Evolutionary conservation across 2,113 vertebrate genomes (phyloP), one percentile per base, ranked within the genome.

Genomic region (Ptilonorhynchus violaceus): DNA sequence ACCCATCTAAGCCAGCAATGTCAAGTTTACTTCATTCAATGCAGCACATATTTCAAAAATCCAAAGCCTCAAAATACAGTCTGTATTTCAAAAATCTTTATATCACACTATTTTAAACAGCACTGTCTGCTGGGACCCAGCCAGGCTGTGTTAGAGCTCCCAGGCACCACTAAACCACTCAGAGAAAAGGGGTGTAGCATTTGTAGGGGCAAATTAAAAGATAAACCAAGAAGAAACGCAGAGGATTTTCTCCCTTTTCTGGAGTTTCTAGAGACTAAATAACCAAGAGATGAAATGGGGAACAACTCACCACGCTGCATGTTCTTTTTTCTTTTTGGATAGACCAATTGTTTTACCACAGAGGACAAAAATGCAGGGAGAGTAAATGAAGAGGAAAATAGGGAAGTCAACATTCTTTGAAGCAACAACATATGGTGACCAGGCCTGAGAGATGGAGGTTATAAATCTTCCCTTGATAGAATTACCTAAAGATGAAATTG

Each of bases 341-440:
- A 90, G 86, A 64, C 15, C 75, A 89, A 64, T 79, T 95, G 79
- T 92, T 95, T 92, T 94, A 95, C 83, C 84, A 95, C 85, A 89
- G 88, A 91, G 55, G 2, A 91, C 47, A 94, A 94, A 94, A 95
- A 92, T 70, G 78, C 66, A 83, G 70, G n/a, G 64, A 88, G 91
- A 91, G 77, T 86, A 95, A 96, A 96, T 89, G 95, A 95, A 96
- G 83, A 97, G 90, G 62, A 95, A 95, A 95, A 93, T n/a, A 78
- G 82, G 39, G 90, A 94, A 96, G 74, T 87, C 94, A 74, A 96
- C 76, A 69, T 91, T 94, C 94, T 96, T 96, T 96, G 94, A 97
- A 96, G 93, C 55, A 95, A 95, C 81, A 92, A 88, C 96, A 97
- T 96, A 92, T 97, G 97, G 96, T 82, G 82, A 63, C 85, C 96